Percentiles rank a stretch among this genome's conserved stretches.
These are phyloP conservation scores for Xestobium rufovillosum DNA, from an alignment of 2,888 invertebrate species.

Conservation along the genomic window DNA sequence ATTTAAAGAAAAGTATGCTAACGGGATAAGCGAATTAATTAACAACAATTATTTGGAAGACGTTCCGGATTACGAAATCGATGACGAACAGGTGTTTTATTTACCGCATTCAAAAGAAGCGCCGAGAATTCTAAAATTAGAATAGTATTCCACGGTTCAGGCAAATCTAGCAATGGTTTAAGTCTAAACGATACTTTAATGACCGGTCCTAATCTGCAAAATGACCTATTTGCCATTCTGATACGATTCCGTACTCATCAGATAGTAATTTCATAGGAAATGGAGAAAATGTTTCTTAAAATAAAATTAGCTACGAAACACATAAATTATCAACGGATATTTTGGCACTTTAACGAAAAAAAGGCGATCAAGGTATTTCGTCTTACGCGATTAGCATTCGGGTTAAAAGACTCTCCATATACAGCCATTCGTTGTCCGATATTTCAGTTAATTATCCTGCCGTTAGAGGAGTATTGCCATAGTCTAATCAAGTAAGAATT, in stretches of 20 bases:
- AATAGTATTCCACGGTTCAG: conserved; percentile 8
- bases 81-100: no score
- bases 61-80: no score
- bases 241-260: conserved; percentile 6
- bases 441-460: no score
- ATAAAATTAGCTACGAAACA: not conserved
- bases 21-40: conserved; percentile 21
- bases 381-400: not conserved
- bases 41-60: no score
- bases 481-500: no score
- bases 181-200: conserved; percentile 10
- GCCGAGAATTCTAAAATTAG: conserved; percentile 4
- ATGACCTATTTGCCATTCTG: conserved; percentile 6
- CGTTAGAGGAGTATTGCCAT: no score
- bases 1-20: conserved; percentile 19
- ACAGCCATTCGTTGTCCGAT: conserved; percentile 4
- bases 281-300: conserved; percentile 10
- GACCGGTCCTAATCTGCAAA: conserved; percentile 8
- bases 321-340: not conserved
- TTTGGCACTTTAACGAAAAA: no score
- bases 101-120: conserved; percentile 6
- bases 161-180: conserved; percentile 8
- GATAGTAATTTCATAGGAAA: conserved; percentile 7
- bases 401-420: conserved; percentile 1
- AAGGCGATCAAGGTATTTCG: no score